phyloP scores from a whole-genome alignment of 2,888 invertebrate genomes.

The Meiosimyza platycephala region DNA sequence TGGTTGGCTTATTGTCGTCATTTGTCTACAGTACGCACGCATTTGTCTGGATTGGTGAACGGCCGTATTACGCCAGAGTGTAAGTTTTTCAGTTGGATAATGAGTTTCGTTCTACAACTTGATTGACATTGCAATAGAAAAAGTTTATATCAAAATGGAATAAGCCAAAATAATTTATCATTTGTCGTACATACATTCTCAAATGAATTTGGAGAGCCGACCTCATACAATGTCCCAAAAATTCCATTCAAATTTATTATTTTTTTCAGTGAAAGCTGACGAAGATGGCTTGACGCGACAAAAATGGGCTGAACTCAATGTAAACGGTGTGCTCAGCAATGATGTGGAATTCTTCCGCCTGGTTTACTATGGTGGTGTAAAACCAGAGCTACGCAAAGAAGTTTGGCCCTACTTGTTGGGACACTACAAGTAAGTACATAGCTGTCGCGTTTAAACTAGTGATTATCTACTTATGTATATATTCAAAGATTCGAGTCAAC shows the following conservation, averaged over 20 bases:
- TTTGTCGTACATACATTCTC: neutral
- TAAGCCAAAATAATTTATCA: no score
- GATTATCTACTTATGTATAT: neutral
- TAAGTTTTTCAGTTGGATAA: constrained; percentile 50
- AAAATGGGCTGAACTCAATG: constrained; percentile 78
- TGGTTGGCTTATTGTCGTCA: constrained; percentile 96
- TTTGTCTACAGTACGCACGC: constrained; percentile 90
- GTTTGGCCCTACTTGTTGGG: constrained; percentile 92
- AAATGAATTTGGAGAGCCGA: neutral
- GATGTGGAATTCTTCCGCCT: constrained; percentile 82
- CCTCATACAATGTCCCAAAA: no score
- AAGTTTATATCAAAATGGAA: no score
- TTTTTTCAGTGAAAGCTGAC: constrained; percentile 70
- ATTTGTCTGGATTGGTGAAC: constrained; percentile 89
- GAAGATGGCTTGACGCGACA: constrained; percentile 81
- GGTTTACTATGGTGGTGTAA: constrained; percentile 89
- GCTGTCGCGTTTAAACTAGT: neutral
- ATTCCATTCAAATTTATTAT: neutral
- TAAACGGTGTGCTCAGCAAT: constrained; percentile 73
- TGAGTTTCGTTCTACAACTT: neutral
- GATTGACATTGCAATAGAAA: no score
- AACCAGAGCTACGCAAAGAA: constrained; percentile 79
- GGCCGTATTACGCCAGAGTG: constrained; percentile 76
- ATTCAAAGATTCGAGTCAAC: constrained; percentile 75
- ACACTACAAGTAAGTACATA: constrained; percentile 74